Percentiles rank a stretch among this genome's conserved stretches.
phyloP scores from a whole-genome alignment of 2,797 vertebrate genomes.

The Epinephelus malabaricus region DNA sequence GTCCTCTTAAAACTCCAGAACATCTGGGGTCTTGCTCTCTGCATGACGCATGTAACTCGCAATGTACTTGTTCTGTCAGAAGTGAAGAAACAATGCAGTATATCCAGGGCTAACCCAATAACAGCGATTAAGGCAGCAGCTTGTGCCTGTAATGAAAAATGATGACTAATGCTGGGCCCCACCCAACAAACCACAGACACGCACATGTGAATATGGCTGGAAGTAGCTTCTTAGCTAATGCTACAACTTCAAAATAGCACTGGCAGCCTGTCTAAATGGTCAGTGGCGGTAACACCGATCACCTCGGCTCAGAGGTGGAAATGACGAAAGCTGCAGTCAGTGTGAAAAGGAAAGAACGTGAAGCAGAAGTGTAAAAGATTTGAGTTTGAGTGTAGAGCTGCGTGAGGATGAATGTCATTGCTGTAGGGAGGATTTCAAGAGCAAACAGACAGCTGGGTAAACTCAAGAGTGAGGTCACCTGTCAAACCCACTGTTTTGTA shows the following conservation, averaged over 20 bases:
- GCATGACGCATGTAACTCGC: not conserved
- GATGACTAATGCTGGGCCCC: slow-evolving; percentile 81
- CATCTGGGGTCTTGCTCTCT: not conserved
- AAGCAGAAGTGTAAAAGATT: slow-evolving; percentile 10
- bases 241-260: slow-evolving; percentile 51
- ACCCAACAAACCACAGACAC: slow-evolving; percentile 69
- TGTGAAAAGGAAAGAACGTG: slow-evolving; percentile 1
- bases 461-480: not conserved
- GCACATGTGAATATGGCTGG: slow-evolving; percentile 50
- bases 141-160: slow-evolving; percentile 60
- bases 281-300: slow-evolving; percentile 29
- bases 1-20: not conserved
- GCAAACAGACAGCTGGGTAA: slow-evolving; percentile 15
- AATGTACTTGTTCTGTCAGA: not conserved
- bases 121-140: slow-evolving; percentile 27
- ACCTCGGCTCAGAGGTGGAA: not conserved
- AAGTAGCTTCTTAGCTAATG: slow-evolving; percentile 32
- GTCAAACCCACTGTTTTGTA: not conserved
- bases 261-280: slow-evolving; percentile 9
- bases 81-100: slow-evolving; percentile 21
- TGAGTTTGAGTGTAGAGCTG: slow-evolving; percentile 11
- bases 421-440: not conserved
- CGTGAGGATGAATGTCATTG: not conserved
- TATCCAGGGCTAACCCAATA: slow-evolving; percentile 19
- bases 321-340: slow-evolving; percentile 12